phyloP scores from a whole-genome alignment of 2,888 invertebrate genomes.

The Nomada goodeniana region DNA sequence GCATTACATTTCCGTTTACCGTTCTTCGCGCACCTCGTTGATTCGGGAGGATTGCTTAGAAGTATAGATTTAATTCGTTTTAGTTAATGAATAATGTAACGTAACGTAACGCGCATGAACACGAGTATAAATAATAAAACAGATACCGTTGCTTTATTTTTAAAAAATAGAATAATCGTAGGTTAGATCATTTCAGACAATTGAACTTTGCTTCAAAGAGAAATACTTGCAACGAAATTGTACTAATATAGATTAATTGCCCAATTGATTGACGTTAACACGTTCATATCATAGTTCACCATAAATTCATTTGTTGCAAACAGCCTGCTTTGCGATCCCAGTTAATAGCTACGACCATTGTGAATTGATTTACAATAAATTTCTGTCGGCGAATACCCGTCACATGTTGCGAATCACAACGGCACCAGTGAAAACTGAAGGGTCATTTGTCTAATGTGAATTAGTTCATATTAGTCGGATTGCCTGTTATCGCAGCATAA shows the following conservation, averaged over 20 bases:
- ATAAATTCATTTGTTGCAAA: neutral
- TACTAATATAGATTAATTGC: neutral
- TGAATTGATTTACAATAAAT: too few relatives aligned
- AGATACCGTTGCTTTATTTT: too few relatives aligned
- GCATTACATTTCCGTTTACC: slow-evolving; percentile 23
- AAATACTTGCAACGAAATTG: too few relatives aligned
- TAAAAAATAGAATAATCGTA: too few relatives aligned
- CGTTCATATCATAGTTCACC: neutral
- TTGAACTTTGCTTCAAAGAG: neutral
- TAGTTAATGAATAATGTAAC: neutral
- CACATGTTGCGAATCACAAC: neutral
- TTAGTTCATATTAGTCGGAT: neutral
- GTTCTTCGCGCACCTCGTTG: neutral
- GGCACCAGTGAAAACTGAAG: neutral
- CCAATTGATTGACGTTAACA: neutral
- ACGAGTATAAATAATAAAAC: too few relatives aligned
- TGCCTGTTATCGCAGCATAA: slow-evolving; percentile 12
- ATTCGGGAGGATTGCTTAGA: neutral
- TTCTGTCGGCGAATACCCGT: too few relatives aligned
- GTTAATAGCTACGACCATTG: too few relatives aligned
- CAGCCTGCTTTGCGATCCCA: too few relatives aligned
- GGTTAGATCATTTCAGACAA: too few relatives aligned
- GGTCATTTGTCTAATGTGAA: too few relatives aligned
- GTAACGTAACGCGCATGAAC: too few relatives aligned
- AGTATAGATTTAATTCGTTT: neutral